These are phyloP conservation scores for Whitmania pigra DNA, from an alignment of 1,140 invertebrate genomes.

Conservation along the genomic window DNA sequence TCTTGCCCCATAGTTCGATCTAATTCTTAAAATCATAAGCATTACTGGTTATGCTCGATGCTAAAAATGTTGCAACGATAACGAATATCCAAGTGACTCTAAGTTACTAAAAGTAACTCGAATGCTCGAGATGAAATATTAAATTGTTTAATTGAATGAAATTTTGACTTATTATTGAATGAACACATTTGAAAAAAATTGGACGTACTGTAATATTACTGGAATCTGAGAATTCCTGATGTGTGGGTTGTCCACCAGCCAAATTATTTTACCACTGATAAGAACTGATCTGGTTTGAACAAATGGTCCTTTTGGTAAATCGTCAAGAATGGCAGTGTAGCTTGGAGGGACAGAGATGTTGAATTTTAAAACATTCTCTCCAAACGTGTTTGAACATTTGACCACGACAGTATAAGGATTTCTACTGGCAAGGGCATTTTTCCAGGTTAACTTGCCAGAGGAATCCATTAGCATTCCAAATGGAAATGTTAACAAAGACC, in stretches of 20 bases:
- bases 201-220: constrained; percentile 17
- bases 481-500: constrained; percentile 20
- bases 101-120: too few relatives aligned
- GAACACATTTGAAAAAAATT: not conserved
- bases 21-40: constrained; percentile 3
- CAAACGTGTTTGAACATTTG: constrained; percentile 22
- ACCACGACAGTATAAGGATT: constrained; percentile 21
- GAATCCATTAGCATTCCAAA: constrained; percentile 23
- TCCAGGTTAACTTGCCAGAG: constrained; percentile 22
- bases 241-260: not conserved
- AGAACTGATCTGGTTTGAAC: constrained; percentile 21
- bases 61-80: too few relatives aligned
- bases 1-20: constrained; percentile 7
- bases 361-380: constrained; percentile 20
- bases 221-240: constrained; percentile 9
- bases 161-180: not conserved
- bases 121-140: too few relatives aligned
- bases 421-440: constrained; percentile 12
- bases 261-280: constrained; percentile 24
- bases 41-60: too few relatives aligned
- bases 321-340: constrained; percentile 21
- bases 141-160: not conserved
- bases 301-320: constrained; percentile 20
- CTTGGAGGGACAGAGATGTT: constrained; percentile 23
- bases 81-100: too few relatives aligned